phyloP scores from a whole-genome alignment of 1,140 invertebrate species.

The Phocides pigmalion region DNA sequence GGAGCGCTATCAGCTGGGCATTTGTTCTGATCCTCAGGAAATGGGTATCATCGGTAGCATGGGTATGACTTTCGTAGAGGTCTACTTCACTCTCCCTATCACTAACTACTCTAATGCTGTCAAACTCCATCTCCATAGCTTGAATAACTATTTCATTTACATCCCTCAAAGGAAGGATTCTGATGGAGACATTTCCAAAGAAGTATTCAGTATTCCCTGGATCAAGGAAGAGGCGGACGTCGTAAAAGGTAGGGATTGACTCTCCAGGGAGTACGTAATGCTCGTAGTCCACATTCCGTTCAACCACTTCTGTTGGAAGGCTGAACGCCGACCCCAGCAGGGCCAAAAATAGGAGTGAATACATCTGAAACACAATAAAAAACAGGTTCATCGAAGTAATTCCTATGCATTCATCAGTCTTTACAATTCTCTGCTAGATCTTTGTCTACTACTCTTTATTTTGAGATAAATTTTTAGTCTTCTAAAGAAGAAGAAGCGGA shows the following conservation, averaged over 20 bases:
- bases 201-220: constrained; percentile 83
- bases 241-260: constrained; percentile 86
- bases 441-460: no score
- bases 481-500: no score
- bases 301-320: constrained; percentile 40
- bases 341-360: constrained; percentile 54
- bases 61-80: constrained; percentile 39
- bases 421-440: no score
- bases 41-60: constrained; percentile 65
- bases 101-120: constrained; percentile 42
- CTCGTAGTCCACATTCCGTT: constrained; percentile 40
- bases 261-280: constrained; percentile 84
- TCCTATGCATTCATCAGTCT: no score
- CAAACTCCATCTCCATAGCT: constrained; percentile 68
- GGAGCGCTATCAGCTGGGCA: constrained; percentile 30
- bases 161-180: constrained; percentile 62
- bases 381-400: not conserved
- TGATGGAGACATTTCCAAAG: constrained; percentile 85
- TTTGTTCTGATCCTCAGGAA: constrained; percentile 60
- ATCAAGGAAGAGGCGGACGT: constrained; percentile 86
- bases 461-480: no score
- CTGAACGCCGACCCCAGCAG: constrained; percentile 50
- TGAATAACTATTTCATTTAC: constrained; percentile 83
- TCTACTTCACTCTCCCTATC: constrained; percentile 38
- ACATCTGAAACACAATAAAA: constrained; percentile 62